phyloP scores from a whole-genome alignment of 2,888 invertebrate species.

The Zonitis immaculata region DNA sequence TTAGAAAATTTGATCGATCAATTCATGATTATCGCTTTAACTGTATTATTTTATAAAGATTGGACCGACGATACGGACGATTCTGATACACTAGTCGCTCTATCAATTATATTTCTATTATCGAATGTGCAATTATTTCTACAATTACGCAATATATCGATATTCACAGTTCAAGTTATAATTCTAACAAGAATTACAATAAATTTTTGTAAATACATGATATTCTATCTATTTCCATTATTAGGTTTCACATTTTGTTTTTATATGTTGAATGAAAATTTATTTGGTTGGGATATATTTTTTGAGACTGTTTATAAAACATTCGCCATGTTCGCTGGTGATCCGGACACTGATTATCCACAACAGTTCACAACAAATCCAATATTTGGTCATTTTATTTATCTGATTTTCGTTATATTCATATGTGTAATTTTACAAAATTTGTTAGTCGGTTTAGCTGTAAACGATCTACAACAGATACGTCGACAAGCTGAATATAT shows the following conservation, averaged over 20 bases:
- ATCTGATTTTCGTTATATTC: conserved; percentile 6
- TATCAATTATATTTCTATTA: conserved; percentile 9
- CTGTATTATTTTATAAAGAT: conserved; percentile 1
- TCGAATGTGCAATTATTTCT: conserved; percentile 10
- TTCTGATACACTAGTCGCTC: background rate
- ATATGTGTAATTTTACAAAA: conserved; percentile 14
- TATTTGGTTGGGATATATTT: background rate
- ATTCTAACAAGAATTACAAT: conserved; percentile 6
- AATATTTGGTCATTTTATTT: conserved; percentile 12
- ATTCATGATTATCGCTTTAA: conserved; percentile 6
- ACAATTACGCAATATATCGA: conserved; percentile 9
- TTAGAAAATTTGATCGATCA: conserved; percentile 7
- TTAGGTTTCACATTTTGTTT: conserved; percentile 11
- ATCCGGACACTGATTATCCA: conserved; percentile 9
- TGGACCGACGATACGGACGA: background rate
- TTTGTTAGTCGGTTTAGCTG: conserved; percentile 13
- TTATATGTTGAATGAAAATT: conserved; percentile 4
- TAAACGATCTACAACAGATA: conserved; percentile 13
- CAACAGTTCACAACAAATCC: conserved; percentile 8
- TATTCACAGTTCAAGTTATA: conserved; percentile 11
- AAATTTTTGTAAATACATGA: conserved; percentile 12
- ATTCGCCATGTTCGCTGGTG: conserved; percentile 11
- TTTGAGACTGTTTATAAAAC: conserved; percentile 10
- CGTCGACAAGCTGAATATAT: conserved; percentile 10
- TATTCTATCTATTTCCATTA: conserved; percentile 11